These are phyloP conservation scores for Gonioctena quinquepunctata DNA, from an alignment of 1,140 invertebrate genomes.

Conservation along the genomic window DNA sequence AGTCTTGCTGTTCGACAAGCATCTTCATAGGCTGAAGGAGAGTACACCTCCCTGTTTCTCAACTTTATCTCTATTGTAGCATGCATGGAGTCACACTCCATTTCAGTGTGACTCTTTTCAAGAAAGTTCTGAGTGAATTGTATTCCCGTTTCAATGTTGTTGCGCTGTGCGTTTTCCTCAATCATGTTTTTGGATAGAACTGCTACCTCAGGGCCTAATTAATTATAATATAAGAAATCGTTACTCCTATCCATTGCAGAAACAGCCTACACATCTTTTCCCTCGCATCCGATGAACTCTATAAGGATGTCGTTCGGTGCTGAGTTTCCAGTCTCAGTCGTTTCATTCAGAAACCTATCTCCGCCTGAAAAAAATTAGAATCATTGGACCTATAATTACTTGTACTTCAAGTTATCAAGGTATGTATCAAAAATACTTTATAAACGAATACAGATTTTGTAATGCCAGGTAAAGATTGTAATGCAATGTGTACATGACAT, in stretches of 20 bases:
- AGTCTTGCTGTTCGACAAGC: constrained; percentile 35
- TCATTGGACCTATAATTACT: background rate
- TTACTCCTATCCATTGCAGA: background rate
- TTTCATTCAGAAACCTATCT: background rate
- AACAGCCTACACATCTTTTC: background rate
- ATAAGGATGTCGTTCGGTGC: background rate
- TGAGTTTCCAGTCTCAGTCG: background rate
- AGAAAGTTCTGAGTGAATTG: constrained; percentile 38
- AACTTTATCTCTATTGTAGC: constrained; percentile 35
- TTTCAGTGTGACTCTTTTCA: constrained; percentile 49
- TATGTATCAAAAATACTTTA: background rate
- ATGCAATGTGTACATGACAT: background rate
- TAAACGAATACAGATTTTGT: background rate
- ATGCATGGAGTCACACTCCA: constrained; percentile 48
- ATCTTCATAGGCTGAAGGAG: constrained; percentile 30
- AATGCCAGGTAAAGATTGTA: background rate
- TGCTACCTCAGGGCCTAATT: background rate
- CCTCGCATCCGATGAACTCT: background rate
- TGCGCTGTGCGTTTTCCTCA: background rate
- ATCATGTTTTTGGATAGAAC: background rate
- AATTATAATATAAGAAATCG: background rate
- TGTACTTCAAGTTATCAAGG: background rate
- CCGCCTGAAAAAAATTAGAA: background rate
- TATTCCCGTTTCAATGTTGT: background rate
- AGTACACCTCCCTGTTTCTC: constrained; percentile 28